Evolutionary conservation across 2,113 vertebrate genomes (phyloP).

Genomic region (Grus americana): DNA sequence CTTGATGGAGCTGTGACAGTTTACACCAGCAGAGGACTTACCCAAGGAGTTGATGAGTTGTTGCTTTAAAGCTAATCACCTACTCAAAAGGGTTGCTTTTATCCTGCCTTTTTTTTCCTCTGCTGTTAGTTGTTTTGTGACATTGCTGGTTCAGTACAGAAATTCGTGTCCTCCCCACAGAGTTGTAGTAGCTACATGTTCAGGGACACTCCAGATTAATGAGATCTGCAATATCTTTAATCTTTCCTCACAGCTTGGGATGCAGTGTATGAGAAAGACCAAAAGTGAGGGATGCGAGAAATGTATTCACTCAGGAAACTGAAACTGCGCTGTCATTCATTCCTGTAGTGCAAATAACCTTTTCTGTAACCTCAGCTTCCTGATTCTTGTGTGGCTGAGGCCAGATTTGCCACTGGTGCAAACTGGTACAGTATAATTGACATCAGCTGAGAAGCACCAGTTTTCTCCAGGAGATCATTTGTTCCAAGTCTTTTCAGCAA

Average conservation of each 20-base stretch:
- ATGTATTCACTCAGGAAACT: conserved; percentile 46
- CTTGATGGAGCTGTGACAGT: not conserved
- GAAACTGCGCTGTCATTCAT: conserved; percentile 55
- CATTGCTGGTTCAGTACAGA: not conserved
- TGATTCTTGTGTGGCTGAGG: conserved; percentile 33
- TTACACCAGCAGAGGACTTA: not conserved
- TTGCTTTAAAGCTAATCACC: not conserved
- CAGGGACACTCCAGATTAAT: conserved; percentile 4
- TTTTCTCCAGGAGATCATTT: not conserved
- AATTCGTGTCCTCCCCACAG: not conserved
- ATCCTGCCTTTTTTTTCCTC: not conserved
- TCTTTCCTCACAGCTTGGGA: conserved; percentile 1
- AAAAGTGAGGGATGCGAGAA: not conserved
- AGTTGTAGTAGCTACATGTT: not conserved
- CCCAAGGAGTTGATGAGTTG: not conserved
- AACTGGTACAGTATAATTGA: not conserved
- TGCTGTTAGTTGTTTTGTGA: not conserved
- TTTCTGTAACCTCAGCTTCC: conserved; percentile 62
- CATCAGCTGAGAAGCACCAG: not conserved
- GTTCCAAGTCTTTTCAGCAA: not conserved
- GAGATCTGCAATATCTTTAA: conserved; percentile 33
- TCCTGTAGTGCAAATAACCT: conserved; percentile 54
- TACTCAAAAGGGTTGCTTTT: not conserved
- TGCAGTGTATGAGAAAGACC: conserved; percentile 39
- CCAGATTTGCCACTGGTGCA: conserved; percentile 43